Base-by-base conservation (phyloP, 2,888 invertebrate species). In the Dasysyrphus tricinctus region DNA sequence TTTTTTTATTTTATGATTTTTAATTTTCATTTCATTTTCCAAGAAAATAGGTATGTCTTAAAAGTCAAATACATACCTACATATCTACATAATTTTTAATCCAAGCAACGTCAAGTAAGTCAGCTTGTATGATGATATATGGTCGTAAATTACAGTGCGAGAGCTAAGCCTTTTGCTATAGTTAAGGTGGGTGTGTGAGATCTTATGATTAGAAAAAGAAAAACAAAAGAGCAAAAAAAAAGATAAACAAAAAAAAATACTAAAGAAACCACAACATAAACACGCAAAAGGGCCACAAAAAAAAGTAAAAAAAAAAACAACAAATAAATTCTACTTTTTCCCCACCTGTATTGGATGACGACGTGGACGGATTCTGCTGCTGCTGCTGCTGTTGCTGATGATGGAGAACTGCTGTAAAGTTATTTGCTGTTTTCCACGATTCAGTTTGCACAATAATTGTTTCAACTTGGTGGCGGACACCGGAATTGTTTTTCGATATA, bases 361-460 rank as follows among this genome's bases (percentile, higher is more conserved):
- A 73, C 57, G 61, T 81, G 70, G 78, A 16, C 63, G 70, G 61
- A 14, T 59, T 32, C 19, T 84, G 77, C 61, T 88, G 72, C 24
- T 83, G 72, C 24, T 83, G 81, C 19, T 83, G 81, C 19, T 89
- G 70, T 16, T 83, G 79, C 42, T 82, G 82, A 79, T 84, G 84
- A 61, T 88, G 85, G n/a, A 79, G 78, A 70, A 88, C 80, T 34
- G 85, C 85, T 70, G 82, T 87, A 54, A 89, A 82, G 54, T 80
- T 82, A 69, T 88, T 89, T 32, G 88, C 90, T 51, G 89, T 89
- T 83, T 89, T 89, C 90, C 90, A 90, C 70, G 88, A 90, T 74
- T 90, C 89, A 11, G 89, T 89, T 88, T 89, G 86, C 78, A 89
- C 80, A 73, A 89, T 81, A 67, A 87, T 74, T 63, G 73, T 77